Conservation (phyloP, 2,797 vertebrate genomes). For the Furcifer pardalis region DNA sequence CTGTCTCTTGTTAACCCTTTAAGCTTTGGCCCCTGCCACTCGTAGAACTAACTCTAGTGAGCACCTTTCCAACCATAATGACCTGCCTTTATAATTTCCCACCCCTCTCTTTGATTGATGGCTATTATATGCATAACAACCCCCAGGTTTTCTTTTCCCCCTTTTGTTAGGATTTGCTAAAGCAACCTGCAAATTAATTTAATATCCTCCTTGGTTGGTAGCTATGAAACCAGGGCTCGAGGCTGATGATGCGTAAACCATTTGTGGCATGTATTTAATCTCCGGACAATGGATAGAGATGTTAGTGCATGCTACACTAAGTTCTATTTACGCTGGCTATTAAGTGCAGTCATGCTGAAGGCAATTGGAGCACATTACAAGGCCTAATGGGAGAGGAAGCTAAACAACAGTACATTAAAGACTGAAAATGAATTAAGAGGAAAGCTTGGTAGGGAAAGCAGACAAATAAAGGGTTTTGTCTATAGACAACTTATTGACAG, state of each 20-base stretch:
- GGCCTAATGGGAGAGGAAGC: slow-evolving; percentile 86
- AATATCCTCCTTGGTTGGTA: slow-evolving; percentile 85
- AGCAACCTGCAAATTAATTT: slow-evolving; percentile 90
- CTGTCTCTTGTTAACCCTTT: slow-evolving; percentile 61
- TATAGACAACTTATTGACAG: slow-evolving; percentile 82
- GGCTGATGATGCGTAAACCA: slow-evolving; percentile 87
- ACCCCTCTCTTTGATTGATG: slow-evolving; percentile 74
- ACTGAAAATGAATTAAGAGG: slow-evolving; percentile 85
- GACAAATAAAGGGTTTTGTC: slow-evolving; percentile 73
- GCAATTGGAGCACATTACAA: slow-evolving; percentile 86
- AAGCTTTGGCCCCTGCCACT: slow-evolving; percentile 61
- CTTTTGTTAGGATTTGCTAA: slow-evolving; percentile 82
- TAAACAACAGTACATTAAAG: slow-evolving; percentile 87
- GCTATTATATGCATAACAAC: slow-evolving; percentile 72
- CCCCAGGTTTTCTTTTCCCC: slow-evolving; percentile 58
- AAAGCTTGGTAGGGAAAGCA: slow-evolving; percentile 78
- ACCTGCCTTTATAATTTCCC: slow-evolving; percentile 69
- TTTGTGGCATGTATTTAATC: slow-evolving; percentile 89
- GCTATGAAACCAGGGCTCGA: slow-evolving; percentile 82
- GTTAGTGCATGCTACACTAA: slow-evolving; percentile 89
- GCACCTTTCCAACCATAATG: slow-evolving; percentile 71
- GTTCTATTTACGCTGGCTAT: slow-evolving; percentile 90
- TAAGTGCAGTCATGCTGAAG: slow-evolving; percentile 87
- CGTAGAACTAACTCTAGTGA: slow-evolving; percentile 58
- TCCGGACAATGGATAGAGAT: slow-evolving; percentile 89